Evolutionary conservation across 1,140 invertebrate species (phyloP), one percentile per base, ranked within the genome.

Genomic region (Ceratosolen fusciceps): DNA sequence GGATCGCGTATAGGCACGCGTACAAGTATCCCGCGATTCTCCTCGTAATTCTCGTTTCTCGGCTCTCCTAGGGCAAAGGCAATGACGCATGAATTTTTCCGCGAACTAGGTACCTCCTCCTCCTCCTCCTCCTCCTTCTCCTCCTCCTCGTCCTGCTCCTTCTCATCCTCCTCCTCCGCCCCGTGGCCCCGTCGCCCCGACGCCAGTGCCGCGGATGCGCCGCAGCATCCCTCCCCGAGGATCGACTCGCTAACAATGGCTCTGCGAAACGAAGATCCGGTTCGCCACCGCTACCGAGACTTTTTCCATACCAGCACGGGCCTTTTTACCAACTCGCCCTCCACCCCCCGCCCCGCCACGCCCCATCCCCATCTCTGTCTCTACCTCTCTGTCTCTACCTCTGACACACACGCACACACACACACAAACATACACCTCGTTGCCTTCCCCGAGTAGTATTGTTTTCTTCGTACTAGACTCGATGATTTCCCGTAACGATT

Each of bases 221-320:
- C n/a, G n/a, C n/a, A n/a, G n/a, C n/a, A n/a, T n/a, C n/a, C 71
- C 58, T 12, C 71, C 43, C 47, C 39, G 19, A 47, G 8, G 8
- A 47, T 16, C 19, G 9, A 52, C 49, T 52, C 10, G 49, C 19
- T 60, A 77, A 73, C 68, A 78, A 73, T 73, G 56, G 39, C 54
- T n/a, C n/a, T 54, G 76, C 34, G 76, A 71, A 78, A 78, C n/a
- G 68, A 78, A 62, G 68, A 78, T 78, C 68, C 56, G 31, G 70
- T 43, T 77, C 39, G 21, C 49, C 3, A 14, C 21, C 10, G 16
- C 62, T 10, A 2, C 19, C 9, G 19, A 4, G 31, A 37, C 19
- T 37, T 62, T 62, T 52, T 49, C 5, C 16, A 49, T 39, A 52
- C n/a, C n/a, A n/a, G n/a, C 47, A 56, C 54, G 67, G 60, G 47